These are phyloP conservation scores for Physocephala rufipes DNA, from an alignment of 2,888 invertebrate species.

Conservation along the genomic window DNA sequence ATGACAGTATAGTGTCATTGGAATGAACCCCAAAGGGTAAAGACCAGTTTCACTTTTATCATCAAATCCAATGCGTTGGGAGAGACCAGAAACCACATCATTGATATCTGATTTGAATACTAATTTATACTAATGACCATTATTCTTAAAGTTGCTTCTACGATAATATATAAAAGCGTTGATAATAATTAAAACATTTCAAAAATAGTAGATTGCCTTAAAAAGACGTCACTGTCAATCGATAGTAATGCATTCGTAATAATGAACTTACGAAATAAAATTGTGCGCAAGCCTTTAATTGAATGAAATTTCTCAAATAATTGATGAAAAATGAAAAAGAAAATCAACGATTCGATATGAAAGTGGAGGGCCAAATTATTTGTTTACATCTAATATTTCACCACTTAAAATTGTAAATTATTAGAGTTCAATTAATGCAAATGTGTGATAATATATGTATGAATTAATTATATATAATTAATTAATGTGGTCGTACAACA, in stretches of 20 bases:
- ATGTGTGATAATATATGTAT: no score
- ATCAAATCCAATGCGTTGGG: neutral
- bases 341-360: no score
- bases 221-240: neutral
- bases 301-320: no score
- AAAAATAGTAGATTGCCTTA: neutral
- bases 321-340: no score
- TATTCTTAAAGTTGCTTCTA: neutral
- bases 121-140: neutral
- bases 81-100: neutral
- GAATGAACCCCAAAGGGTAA: neutral
- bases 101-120: constrained; percentile 7
- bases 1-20: no score
- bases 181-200: neutral
- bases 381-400: no score
- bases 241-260: neutral
- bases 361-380: no score
- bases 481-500: no score
- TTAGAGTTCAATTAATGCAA: no score
- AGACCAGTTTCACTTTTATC: constrained; percentile 4
- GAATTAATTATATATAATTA: no score
- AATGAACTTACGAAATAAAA: constrained; percentile 12
- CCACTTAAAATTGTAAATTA: no score
- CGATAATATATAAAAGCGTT: neutral
- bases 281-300: neutral